Base-by-base conservation (phyloP, 2,113 vertebrate genomes). In the Burhinus oedicnemus region DNA sequence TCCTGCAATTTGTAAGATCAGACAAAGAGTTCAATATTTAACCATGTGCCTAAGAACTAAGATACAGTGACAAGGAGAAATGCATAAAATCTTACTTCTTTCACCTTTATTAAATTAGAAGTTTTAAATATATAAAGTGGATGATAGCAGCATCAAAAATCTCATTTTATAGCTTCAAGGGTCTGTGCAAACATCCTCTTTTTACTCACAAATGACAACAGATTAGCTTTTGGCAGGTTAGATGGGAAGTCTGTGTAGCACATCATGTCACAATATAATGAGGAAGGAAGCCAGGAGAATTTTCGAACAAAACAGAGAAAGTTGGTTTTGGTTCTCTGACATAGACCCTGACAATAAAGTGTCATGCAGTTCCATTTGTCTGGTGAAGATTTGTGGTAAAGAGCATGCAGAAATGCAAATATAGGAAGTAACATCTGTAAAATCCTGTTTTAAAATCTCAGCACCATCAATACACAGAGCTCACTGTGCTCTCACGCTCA, bases 261-360 rank as follows among this genome's bases (percentile, higher is more conserved):
- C 71, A 81, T 29, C 22, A 30, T 11, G 7, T 61, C 62, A 88
- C 3, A 1, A 25, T 23, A 42, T 14, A 70, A 85, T 55, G 62
- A 88, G 84, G 90, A 96, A 95, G 95, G 95, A 96, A 96, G 55
- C 26, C 40, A 20, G 42, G 15, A 95, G 75, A 88, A 70, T 72
- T 93, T 85, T 69, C 49, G 90, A 90, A 70, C 49, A 93, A 32
- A 66, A 74, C 36, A 78, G 60, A 58, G 74, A 97, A 94, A 97
- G 82, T 64, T 58, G 0, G 6, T 26, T 76, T 90, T 69, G 44
- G 17, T 91, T 83, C 83, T 90, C 70, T 92, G 65, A 89, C 72
- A 89, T 51, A 80, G 83, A 47, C 30, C 22, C 27, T 89, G 78
- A 74, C 17, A 66, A 78, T 2, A 2, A 0, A 68, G 38, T 36